Evolutionary conservation across 2,797 vertebrate genomes (phyloP), one percentile per base, ranked within the genome.

Genomic region (Centropyge bicolor): DNA sequence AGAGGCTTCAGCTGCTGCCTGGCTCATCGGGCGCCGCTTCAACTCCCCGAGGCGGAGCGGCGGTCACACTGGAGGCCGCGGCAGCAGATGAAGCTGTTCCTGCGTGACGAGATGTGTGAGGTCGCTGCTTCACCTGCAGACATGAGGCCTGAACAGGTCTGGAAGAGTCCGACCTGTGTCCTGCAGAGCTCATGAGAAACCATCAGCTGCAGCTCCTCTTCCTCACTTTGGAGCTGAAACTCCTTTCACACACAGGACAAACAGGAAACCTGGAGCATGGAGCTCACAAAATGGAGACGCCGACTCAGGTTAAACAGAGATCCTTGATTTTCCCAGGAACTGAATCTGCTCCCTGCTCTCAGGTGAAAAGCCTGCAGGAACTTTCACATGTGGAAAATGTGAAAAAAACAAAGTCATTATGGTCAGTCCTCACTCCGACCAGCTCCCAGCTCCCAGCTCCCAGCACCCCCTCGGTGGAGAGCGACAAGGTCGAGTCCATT

Each of bases 11-110:
- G 54, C 62, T 35, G 71, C 70, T 75, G 86, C 80, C 80, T 79
- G 84, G 85, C 86, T 84, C 78, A 75, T 74, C 84, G 56, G 74
- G 76, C 54, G 11, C 68, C 5, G 62, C 76, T 68, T 85, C 55
- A 36, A 69, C 55, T 73, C 76, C 74, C 78, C 0, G 71, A 57
- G 72, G 86, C 55, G 0, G 65, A 63, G 69, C 76, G 55, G n/a
- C 22, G 12, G 68, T 36, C 52, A n/a, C 68, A 4, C 38, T 5
- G 4, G 41, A 49, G 52, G 65, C 48, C 1, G 0, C 6, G 20
- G 41, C 27, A 46, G 14, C 82, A 81, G 45, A 72, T 41, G 52
- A 78, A 59, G 76, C 11, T 48, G 36, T n/a, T 8, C 38, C 36
- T 7, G 3, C 31, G 2, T 17, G 40, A 56, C 12, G 38, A 31